Conservation (phyloP, 2,888 invertebrate species). For the Falcaria lacertinaria region DNA sequence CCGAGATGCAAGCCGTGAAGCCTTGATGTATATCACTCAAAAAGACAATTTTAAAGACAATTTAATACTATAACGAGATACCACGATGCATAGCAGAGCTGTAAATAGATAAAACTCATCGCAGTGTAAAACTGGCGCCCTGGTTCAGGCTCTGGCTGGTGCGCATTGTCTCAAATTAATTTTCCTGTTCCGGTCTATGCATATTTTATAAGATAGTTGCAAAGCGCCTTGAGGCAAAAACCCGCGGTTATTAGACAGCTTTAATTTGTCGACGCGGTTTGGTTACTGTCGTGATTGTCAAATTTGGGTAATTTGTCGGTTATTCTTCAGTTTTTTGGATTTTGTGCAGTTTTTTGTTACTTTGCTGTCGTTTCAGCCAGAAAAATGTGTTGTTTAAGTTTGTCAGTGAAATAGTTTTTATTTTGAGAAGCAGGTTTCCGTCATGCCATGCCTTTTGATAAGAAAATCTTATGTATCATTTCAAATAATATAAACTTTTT, state of each 20-base stretch:
- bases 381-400: too few species aligned
- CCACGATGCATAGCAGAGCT: not conserved
- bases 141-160: slow-evolving; percentile 38
- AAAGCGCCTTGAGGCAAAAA: slow-evolving; percentile 42
- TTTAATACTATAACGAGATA: not conserved
- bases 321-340: too few species aligned
- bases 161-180: slow-evolving; percentile 69
- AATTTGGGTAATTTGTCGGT: slow-evolving; percentile 27
- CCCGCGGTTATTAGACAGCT: slow-evolving; percentile 38
- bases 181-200: slow-evolving; percentile 68
- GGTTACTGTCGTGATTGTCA: slow-evolving; percentile 22
- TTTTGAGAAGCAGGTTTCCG: too few species aligned
- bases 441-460: too few species aligned
- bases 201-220: slow-evolving; percentile 70
- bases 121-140: slow-evolving; percentile 12
- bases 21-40: too few species aligned
- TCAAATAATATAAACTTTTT: too few species aligned
- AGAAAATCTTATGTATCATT: too few species aligned
- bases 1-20: too few species aligned
- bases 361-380: too few species aligned
- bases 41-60: too few species aligned
- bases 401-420: too few species aligned
- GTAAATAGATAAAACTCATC: slow-evolving; percentile 18
- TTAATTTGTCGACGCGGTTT: slow-evolving; percentile 32
- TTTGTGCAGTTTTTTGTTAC: too few species aligned